Evolutionary conservation across 2,888 invertebrate genomes (phyloP), one percentile per base, ranked within the genome.

Genomic region (Mystacides longicornis): DNA sequence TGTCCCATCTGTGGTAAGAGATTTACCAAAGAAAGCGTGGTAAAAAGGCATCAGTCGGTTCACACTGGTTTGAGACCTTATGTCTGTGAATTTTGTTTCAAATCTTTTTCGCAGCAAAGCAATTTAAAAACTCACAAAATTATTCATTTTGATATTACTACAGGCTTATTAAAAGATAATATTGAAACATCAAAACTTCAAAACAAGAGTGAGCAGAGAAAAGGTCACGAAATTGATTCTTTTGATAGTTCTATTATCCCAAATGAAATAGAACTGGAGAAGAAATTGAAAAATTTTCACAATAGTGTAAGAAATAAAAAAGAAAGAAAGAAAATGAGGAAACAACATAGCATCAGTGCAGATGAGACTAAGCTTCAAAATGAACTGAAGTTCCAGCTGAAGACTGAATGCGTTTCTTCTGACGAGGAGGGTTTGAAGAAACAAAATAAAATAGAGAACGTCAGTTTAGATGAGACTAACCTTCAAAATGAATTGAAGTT

Each of bases 91-190:
- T 20, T 20, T 23, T 48, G 48, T 21, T 22, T n/a, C 11, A 48
- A 48, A 23, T 9, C 23, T 4, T 48, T 48, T 23, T 48, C 48
- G 21, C 48, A 48, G 23, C 20, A 18, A 4, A 23, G 48, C 21
- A 48, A 48, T 23, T 16, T 48, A 5, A 48, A 48, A 20, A 20
- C 48, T 18, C 48, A 48, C 18, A 48, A 48, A 23, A 22, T 48
- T 22, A 20, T 11, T 16, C 48, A 48, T 23, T 48, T 48, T 23
- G 48, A 48, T 23, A 16, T 20, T 4, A 19, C 46, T 5, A 46
- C 46, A 3, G 46, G 46, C 3, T 14, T 46, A 14, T 16, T 37
- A 3, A 37, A 37, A 16, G 16, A 3, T 3, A 37, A 37, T 37
- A 37, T 37, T 37, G 16, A 37, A 37, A 27, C 5, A 27, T 27